Evolutionary conservation across 2,888 invertebrate genomes (phyloP), one percentile per base, ranked within the genome.

Genomic region (Phragmatobia fuliginosa): DNA sequence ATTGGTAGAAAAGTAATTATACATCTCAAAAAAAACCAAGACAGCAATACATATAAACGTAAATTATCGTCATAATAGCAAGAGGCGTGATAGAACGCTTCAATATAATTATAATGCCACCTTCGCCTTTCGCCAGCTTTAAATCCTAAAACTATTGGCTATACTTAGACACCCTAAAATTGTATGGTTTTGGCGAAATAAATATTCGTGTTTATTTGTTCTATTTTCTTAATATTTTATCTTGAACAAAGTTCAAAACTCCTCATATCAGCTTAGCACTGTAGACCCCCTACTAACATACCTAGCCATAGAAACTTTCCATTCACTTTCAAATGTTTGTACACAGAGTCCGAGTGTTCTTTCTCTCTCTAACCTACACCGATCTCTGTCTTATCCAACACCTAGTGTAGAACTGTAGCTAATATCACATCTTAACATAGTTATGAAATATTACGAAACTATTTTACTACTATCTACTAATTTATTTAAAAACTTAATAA

Each of bases 341-440:
- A 79, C 86, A 88, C 87, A 76, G 73, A 77, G 73, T 82, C 80
- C 41, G 83, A 84, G 87, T 88, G 90, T 88, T 91, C 92, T 92
- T 90, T 92, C 84, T 91, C 91, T 91, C 91, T 91, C 87, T 91
- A 90, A 91, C 90, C 87, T 90, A 85, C 85, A 84, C 70, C 71
- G 52, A 81, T 79, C 78, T 82, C 73, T 80, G 61, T 83, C 79
- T 86, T 86, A 88, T 85, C 80, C 79, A 62, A 77, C 85, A 85
- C 85, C 68, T 81, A 81, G 79, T 73, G 67, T 79, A 76, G 73
- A 71, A 36, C 60, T 70, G 70, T 79, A 73, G 77, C 67, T 73
- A 74, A 31, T n/a, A 60, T 73, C 72, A 82, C 78, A 60, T 36
- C 64, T 78, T 76, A 72, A 73, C 65, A 60, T 77, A 79, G 67